Percentiles rank a stretch among this genome's conserved stretches.
phyloP scores from a whole-genome alignment of 2,113 vertebrate genomes.

The Apus apus region DNA sequence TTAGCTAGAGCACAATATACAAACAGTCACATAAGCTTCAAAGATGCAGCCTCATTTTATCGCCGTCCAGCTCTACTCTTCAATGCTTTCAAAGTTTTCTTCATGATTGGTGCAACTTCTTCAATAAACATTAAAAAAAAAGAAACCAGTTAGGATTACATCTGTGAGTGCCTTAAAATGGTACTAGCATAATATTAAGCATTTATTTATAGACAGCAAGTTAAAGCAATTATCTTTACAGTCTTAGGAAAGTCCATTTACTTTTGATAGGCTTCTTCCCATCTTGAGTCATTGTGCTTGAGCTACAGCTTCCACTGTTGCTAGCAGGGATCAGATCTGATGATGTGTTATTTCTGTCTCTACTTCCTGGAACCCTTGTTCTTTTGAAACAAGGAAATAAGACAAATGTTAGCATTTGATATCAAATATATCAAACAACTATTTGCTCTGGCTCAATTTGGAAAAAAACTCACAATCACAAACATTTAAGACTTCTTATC shows the following conservation, averaged over 20 bases:
- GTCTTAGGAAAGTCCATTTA: slow-evolving; percentile 62
- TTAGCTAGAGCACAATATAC: background rate
- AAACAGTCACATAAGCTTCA: background rate
- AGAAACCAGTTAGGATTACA: background rate
- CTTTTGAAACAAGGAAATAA: slow-evolving; percentile 19
- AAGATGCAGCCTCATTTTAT: background rate
- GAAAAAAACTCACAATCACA: background rate
- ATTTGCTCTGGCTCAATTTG: background rate
- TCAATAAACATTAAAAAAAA: background rate
- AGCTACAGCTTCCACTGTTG: background rate
- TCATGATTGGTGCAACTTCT: slow-evolving; percentile 89
- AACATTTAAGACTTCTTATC: background rate
- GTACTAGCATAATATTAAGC: background rate
- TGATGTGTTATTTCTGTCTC: slow-evolving; percentile 8
- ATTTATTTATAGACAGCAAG: background rate
- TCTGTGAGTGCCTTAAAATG: background rate
- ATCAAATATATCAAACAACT: background rate
- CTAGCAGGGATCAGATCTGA: background rate
- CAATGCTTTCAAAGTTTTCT: slow-evolving; percentile 83
- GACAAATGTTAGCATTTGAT: background rate
- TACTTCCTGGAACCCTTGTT: slow-evolving; percentile 60
- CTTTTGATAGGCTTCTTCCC: slow-evolving; percentile 76
- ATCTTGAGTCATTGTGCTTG: slow-evolving; percentile 55
- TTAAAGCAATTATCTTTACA: background rate
- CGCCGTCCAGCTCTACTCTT: slow-evolving; percentile 76